phyloP scores from a whole-genome alignment of 1,140 invertebrate species.

The Homarus americanus region DNA sequence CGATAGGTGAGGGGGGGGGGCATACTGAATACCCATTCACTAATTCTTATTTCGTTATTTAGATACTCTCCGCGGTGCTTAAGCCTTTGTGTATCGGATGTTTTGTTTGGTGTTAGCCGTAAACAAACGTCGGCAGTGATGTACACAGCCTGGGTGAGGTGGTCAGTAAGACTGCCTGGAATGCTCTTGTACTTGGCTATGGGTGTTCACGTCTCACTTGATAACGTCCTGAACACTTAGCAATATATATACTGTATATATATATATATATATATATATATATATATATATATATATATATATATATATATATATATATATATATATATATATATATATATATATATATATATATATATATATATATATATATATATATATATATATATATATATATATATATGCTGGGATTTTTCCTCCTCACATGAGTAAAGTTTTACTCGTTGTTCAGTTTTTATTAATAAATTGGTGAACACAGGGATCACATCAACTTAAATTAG shows the following conservation, averaged over 20 bases:
- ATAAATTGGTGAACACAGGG: too few species aligned
- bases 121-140: conserved; percentile 31
- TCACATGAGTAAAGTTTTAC: too few species aligned
- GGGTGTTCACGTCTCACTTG: too few species aligned
- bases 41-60: conserved; percentile 36
- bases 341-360: conserved; percentile 9
- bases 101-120: conserved; percentile 42
- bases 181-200: too few species aligned
- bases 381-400: not conserved
- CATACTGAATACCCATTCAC: conserved; percentile 11
- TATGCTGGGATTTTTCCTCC: not conserved
- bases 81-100: not conserved
- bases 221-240: not conserved
- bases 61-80: conserved; percentile 39
- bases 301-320: conserved; percentile 26
- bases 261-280: conserved; percentile 12
- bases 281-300: conserved; percentile 26
- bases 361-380: not conserved
- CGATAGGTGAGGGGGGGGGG: not conserved
- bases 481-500: too few species aligned
- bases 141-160: conserved; percentile 4
- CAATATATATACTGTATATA: not conserved
- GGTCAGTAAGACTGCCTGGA: not conserved
- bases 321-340: conserved; percentile 26
- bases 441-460: too few species aligned